These are phyloP conservation scores for Papilio polyxenes DNA, from an alignment of 1,140 invertebrate genomes.

Conservation along the genomic window DNA sequence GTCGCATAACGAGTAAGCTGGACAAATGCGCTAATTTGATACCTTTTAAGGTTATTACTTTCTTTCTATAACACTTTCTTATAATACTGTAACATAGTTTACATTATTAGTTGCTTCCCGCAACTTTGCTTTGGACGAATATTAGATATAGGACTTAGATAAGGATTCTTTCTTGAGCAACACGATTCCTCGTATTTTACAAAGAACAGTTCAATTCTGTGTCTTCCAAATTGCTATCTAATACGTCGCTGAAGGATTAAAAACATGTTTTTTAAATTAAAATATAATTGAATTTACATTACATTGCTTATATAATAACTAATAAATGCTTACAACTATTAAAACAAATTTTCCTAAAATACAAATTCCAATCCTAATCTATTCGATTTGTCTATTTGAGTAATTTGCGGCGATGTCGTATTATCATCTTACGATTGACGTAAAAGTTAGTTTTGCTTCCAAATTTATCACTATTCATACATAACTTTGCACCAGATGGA, in stretches of 20 bases:
- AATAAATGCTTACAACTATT: not conserved
- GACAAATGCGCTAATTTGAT: conserved; percentile 19
- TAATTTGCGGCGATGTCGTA: not conserved
- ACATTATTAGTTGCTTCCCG: not conserved
- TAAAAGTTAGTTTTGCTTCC: not conserved
- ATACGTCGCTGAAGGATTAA: not conserved
- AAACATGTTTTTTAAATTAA: not conserved
- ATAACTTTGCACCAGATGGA: not conserved
- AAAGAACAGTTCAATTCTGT: not conserved
- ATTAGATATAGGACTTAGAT: not conserved
- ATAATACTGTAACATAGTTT: not conserved
- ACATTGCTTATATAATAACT: not conserved
- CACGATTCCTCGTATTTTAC: not conserved
- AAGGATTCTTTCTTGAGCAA: not conserved
- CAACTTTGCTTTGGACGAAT: not conserved
- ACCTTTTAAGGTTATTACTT: conserved; percentile 9
- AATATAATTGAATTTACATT: not conserved
- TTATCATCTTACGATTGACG: not conserved
- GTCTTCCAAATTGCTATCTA: not conserved
- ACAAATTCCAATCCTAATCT: not conserved
- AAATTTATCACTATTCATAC: not conserved
- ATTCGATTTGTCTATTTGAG: not conserved
- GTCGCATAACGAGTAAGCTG: not conserved
- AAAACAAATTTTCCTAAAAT: not conserved
- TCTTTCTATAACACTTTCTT: not conserved